phyloP scores from a whole-genome alignment of 1,140 invertebrate genomes.

The Drosophila novamexicana region DNA sequence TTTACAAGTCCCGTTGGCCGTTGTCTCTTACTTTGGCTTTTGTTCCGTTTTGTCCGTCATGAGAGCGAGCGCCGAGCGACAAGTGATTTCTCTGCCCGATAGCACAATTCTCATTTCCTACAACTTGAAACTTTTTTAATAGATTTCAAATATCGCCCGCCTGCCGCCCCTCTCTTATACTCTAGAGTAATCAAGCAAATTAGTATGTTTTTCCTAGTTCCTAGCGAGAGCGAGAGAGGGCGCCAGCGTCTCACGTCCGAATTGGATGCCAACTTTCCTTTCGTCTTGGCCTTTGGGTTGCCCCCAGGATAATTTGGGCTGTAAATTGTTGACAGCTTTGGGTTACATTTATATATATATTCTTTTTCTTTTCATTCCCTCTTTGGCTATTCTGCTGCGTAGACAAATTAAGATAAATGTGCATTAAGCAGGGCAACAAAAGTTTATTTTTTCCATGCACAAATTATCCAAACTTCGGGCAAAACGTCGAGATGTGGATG shows the following conservation, averaged over 20 bases:
- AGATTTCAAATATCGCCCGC: conserved; percentile 71
- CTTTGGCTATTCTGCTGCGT: conserved; percentile 24
- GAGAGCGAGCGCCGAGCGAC: conserved; percentile 9
- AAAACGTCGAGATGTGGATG: not conserved
- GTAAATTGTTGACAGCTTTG: conserved; percentile 80
- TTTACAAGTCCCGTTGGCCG: not conserved
- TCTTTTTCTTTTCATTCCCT: conserved; percentile 15
- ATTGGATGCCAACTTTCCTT: conserved; percentile 50
- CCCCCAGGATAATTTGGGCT: conserved; percentile 71
- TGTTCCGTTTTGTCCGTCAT: not conserved
- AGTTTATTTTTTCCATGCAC: conserved; percentile 6
- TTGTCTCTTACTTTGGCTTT: conserved; percentile 14
- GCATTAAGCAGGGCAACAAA: conserved; percentile 5
- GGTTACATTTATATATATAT: conserved; percentile 22
- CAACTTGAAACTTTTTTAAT: conserved; percentile 74
- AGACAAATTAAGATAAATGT: conserved; percentile 79
- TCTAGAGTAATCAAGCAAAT: conserved; percentile 81
- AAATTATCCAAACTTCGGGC: not conserved
- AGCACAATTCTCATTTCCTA: conserved; percentile 30
- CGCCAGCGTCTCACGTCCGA: conserved; percentile 28
- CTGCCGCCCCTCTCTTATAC: conserved; percentile 20
- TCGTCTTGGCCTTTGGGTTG: conserved; percentile 42
- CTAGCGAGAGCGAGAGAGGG: not conserved
- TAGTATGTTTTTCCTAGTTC: conserved; percentile 48
- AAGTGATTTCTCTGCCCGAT: conserved; percentile 41